A percentile compares a stretch with the other conserved stretches of the same genome.
Evolutionary conservation across 2,113 vertebrate species (phyloP).

Genomic region (Leptodactylus fuscus): DNA sequence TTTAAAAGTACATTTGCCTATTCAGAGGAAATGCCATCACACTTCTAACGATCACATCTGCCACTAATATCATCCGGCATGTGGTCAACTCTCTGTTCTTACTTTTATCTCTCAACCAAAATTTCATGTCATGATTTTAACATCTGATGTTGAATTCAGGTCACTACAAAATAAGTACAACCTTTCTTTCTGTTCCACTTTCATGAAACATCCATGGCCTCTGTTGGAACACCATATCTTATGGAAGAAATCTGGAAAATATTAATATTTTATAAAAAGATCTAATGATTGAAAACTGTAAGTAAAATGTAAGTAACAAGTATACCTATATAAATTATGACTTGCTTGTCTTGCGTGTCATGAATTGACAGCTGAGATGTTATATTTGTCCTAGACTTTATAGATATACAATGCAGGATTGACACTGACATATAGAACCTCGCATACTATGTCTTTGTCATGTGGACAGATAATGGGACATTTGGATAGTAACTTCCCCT

Average conservation of each 20-base stretch:
- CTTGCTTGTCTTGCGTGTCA: neutral
- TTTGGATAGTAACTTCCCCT: neutral
- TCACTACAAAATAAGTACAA: slow-evolving; percentile 67
- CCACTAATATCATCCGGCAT: slow-evolving; percentile 84
- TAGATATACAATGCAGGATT: neutral
- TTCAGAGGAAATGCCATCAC: slow-evolving; percentile 88
- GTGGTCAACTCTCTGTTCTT: slow-evolving; percentile 78
- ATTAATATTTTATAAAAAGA: slow-evolving; percentile 44
- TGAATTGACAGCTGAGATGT: neutral
- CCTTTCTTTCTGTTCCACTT: slow-evolving; percentile 65
- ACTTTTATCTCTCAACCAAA: slow-evolving; percentile 76
- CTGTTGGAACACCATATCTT: slow-evolving; percentile 61
- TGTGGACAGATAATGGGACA: neutral
- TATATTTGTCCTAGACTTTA: neutral
- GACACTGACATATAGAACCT: neutral
- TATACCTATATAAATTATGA: slow-evolving; percentile 21
- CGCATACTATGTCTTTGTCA: neutral
- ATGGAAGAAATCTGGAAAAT: slow-evolving; percentile 28
- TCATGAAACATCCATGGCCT: slow-evolving; percentile 63
- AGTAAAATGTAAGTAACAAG: slow-evolving; percentile 25
- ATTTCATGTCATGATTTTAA: slow-evolving; percentile 73
- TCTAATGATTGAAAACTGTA: slow-evolving; percentile 18
- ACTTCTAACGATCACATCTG: slow-evolving; percentile 87
- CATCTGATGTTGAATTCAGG: slow-evolving; percentile 73
- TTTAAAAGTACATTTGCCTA: slow-evolving; percentile 79